Evolutionary conservation across 2,888 invertebrate genomes (phyloP).

Genomic region (Lottia gigantea): DNA sequence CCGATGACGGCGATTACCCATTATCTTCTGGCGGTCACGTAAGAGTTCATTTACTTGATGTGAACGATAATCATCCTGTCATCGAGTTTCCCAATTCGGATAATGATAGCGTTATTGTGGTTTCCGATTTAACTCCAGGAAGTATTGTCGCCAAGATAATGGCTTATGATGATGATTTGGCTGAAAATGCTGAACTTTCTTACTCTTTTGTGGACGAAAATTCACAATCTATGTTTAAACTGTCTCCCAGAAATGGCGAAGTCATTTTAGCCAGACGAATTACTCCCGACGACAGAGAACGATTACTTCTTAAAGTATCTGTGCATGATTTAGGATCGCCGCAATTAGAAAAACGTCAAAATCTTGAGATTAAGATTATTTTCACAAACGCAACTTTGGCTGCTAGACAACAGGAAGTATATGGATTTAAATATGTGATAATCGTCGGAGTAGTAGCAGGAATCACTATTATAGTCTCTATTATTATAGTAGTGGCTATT

Average conservation of each 20-base stretch:
- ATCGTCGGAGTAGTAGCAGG: conserved; percentile 38
- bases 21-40: conserved; percentile 46
- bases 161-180: conserved; percentile 49
- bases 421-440: conserved; percentile 36
- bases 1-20: conserved; percentile 49
- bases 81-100: conserved; percentile 47
- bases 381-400: conserved; percentile 25
- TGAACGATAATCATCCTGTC: conserved; percentile 57
- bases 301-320: conserved; percentile 38
- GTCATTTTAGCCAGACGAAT: conserved; percentile 38
- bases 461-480: conserved; percentile 35
- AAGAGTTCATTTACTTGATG: conserved; percentile 47
- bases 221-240: conserved; percentile 34
- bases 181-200: conserved; percentile 44
- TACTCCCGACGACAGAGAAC: conserved; percentile 32
- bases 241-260: conserved; percentile 39
- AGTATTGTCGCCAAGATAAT: conserved; percentile 36
- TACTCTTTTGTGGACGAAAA: conserved; percentile 44
- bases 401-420: conserved; percentile 6
- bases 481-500: conserved; percentile 36
- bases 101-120: conserved; percentile 43
- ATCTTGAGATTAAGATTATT: conserved; percentile 34
- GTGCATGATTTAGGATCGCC: conserved; percentile 51
- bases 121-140: conserved; percentile 29
- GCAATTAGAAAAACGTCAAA: conserved; percentile 33